phyloP scores from a whole-genome alignment of 2,888 invertebrate genomes.

The Cinara cedri region DNA sequence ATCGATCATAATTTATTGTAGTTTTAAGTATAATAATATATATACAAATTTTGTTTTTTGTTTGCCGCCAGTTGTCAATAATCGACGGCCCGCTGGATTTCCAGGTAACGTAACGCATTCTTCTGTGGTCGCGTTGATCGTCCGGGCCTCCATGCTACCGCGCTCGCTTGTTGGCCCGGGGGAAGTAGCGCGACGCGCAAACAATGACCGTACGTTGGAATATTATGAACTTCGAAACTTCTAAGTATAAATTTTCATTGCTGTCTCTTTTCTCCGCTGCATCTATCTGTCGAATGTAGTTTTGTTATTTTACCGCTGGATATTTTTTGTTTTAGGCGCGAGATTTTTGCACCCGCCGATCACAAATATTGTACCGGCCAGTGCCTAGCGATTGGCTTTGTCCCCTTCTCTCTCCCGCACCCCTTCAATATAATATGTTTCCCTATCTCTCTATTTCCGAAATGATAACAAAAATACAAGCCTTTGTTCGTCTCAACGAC shows the following conservation, averaged over 20 bases:
- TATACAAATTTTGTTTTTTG: not conserved
- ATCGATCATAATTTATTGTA: not conserved
- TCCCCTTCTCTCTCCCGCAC: not conserved
- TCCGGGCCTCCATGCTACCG: not conserved
- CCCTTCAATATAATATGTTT: not conserved
- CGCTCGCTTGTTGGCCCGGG: not conserved
- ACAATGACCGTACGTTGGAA: not conserved
- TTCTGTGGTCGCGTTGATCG: not conserved
- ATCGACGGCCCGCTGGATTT: slow-evolving; percentile 1
- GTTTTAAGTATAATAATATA: not conserved
- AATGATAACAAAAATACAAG: slow-evolving; percentile 48
- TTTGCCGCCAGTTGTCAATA: not conserved
- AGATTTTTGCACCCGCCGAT: slow-evolving; percentile 1
- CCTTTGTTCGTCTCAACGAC: slow-evolving; percentile 6
- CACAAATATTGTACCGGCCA: not conserved
- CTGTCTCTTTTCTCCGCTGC: not conserved
- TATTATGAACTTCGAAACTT: too few species aligned
- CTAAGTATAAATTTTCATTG: not conserved
- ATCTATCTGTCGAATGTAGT: not conserved
- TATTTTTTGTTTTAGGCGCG: slow-evolving; percentile 12
- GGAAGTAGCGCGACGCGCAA: not conserved
- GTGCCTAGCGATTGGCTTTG: not conserved
- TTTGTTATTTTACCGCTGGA: not conserved
- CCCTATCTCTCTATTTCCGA: not conserved
- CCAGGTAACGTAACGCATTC: slow-evolving; percentile 34